phyloP scores from a whole-genome alignment of 2,113 vertebrate species.

The Hassar affinis region DNA sequence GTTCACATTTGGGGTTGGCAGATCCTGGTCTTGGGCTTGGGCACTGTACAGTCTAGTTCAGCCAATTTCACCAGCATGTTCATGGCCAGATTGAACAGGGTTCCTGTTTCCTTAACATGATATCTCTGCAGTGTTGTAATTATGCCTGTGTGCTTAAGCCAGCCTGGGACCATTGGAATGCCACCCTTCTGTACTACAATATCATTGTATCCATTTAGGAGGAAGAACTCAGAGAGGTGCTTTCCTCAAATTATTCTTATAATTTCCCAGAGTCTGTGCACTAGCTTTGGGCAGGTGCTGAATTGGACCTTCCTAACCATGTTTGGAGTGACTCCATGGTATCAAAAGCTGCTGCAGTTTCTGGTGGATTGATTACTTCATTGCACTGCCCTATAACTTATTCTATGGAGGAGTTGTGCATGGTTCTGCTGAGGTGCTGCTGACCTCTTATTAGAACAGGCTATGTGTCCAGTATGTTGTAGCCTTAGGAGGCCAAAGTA shows the following conservation, averaged over 20 bases:
- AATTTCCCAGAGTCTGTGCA: no score
- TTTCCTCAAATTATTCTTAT: no score
- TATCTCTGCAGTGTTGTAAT: no score
- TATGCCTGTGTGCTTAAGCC: no score
- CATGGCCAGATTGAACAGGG: background rate
- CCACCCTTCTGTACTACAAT: no score
- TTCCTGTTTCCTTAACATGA: background rate
- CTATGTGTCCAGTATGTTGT: conserved; percentile 9
- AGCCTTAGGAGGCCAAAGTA: no score
- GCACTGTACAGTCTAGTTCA: background rate
- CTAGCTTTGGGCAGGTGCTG: conserved; percentile 12
- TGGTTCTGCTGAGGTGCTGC: no score
- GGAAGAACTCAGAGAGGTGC: no score
- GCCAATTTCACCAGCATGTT: background rate
- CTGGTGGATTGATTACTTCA: background rate
- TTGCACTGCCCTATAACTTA: background rate
- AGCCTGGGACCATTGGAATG: no score
- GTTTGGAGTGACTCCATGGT: background rate
- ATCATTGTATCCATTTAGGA: no score
- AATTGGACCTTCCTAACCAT: background rate
- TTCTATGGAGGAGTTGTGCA: background rate
- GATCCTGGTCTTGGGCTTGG: background rate
- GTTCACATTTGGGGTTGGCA: background rate
- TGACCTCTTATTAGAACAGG: background rate
- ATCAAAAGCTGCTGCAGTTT: background rate